A percentile compares a stretch with the other conserved stretches of the same genome.
Conservation (phyloP, 2,113 vertebrate species). For the Podarcis raffonei region DNA sequence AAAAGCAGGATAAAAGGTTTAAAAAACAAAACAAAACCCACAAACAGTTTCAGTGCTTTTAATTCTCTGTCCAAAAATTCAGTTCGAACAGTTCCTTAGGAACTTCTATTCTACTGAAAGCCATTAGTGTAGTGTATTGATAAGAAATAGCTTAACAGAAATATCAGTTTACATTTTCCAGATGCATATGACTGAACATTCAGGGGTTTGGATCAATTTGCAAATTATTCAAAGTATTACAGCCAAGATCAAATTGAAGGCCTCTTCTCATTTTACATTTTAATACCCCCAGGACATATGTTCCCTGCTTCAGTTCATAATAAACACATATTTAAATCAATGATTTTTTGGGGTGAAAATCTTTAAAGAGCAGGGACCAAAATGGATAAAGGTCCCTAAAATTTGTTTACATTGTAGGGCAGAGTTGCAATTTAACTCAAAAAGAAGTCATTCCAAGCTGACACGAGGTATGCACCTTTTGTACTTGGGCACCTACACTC, state of each 20-base stretch:
- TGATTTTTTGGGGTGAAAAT: background rate
- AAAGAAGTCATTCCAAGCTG: background rate
- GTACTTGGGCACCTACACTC: background rate
- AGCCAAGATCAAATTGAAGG: background rate
- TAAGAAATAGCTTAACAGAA: background rate
- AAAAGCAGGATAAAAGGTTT: background rate
- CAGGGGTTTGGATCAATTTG: background rate
- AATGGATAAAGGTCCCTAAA: background rate
- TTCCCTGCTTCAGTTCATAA: background rate
- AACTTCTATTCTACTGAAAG: background rate
- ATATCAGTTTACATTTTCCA: background rate
- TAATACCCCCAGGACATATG: background rate
- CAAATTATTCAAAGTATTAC: background rate
- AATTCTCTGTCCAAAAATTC: background rate
- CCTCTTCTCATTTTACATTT: background rate
- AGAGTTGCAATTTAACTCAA: background rate
- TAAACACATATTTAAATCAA: background rate
- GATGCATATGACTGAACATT: background rate
- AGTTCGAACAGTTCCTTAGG: conserved; percentile 1
- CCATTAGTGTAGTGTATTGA: background rate
- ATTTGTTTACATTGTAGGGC: background rate
- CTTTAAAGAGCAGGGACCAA: background rate
- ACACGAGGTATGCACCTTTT: background rate
- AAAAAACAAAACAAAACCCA: background rate
- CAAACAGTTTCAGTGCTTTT: background rate